Evolutionary conservation across 53 echinoderm and acorn worm genomes (phyloP), one percentile per base, ranked within the genome.

Genomic region (Holothuria leucospilota): DNA sequence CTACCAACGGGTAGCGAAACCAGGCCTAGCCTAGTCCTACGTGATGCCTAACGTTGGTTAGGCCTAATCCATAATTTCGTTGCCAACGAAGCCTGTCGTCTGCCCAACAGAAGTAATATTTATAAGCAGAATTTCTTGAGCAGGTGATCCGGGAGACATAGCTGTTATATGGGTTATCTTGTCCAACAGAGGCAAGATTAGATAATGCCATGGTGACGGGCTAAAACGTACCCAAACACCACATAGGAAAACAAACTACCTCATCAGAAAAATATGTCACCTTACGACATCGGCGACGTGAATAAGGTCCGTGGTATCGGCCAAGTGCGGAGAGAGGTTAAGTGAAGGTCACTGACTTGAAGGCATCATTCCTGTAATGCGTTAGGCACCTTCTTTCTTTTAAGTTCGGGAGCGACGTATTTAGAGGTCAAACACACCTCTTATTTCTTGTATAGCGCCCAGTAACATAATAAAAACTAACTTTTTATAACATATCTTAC

Each of bases 91-190:
- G 6, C 71, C 42, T 71, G 29, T 39, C 40, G 71, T 71, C 42
- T 71, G 42, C 71, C 41, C 71, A 71, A 40, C 71, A 10, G 41
- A 71, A 30, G 29, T 30, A 71, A 30, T 30, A 38, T 71, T 71
- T 71, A 4, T 71, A 30, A 29, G 26, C 10, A 14, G 3, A 16
- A 27, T 71, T 46, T 40, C 71, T 13, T 16, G 5, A 27, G 4
- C 71, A 71, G 49, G 10, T 25, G 71, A 71, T 16, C 71, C 39
- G 23, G 42, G 71, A 71, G 46, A 6, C 34, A 18, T 15, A 41
- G 16, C 41, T 41, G 11, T 46, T 46, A 9, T 5, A 15, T 39
- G 29, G 5, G 39, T 38, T 40, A 1, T 39, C 71, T 71, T 71
- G 71, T 42, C 41, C 71, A 38, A 39, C 10, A 10, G 71, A 71